These are phyloP conservation scores for Danaus chrysippus DNA, from an alignment of 2,888 invertebrate species.

Conservation along the genomic window DNA sequence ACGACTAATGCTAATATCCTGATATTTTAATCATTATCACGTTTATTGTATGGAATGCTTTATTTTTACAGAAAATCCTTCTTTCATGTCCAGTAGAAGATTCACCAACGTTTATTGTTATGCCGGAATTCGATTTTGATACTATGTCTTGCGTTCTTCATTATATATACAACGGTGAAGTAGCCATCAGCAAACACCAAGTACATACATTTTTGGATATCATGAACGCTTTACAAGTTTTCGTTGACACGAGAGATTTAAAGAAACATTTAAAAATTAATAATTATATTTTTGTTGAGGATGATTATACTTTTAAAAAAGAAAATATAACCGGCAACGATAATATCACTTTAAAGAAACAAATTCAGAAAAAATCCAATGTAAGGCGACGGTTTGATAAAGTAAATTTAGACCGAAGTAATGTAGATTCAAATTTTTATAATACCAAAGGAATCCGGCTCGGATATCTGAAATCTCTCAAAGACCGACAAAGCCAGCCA, in stretches of 20 bases:
- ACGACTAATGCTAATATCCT: conserved; percentile 2
- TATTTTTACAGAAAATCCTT: conserved; percentile 51
- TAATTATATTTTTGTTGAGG: background rate
- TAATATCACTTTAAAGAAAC: background rate
- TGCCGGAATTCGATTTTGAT: conserved; percentile 81
- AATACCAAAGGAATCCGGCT: conserved; percentile 23
- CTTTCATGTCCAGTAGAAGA: conserved; percentile 58
- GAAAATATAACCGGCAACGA: background rate
- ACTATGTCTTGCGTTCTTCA: conserved; percentile 82
- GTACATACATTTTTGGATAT: conserved; percentile 80
- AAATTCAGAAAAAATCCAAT: background rate
- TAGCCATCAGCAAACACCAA: conserved; percentile 77
- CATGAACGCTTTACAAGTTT: conserved; percentile 68
- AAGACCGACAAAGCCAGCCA: conserved; percentile 64
- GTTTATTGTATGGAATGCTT: no score
- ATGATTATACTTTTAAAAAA: background rate
- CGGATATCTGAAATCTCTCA: conserved; percentile 54
- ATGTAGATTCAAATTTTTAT: background rate
- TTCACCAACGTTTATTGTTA: conserved; percentile 80
- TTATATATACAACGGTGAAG: conserved; percentile 84
- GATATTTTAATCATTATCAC: background rate
- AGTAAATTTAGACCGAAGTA: conserved; percentile 36
- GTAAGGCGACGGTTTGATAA: conserved; percentile 32
- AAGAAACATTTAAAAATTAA: background rate
- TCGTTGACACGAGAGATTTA: conserved; percentile 53